These are phyloP conservation scores for Botia kubotai DNA, from an alignment of 2,797 vertebrate genomes.

Conservation along the genomic window DNA sequence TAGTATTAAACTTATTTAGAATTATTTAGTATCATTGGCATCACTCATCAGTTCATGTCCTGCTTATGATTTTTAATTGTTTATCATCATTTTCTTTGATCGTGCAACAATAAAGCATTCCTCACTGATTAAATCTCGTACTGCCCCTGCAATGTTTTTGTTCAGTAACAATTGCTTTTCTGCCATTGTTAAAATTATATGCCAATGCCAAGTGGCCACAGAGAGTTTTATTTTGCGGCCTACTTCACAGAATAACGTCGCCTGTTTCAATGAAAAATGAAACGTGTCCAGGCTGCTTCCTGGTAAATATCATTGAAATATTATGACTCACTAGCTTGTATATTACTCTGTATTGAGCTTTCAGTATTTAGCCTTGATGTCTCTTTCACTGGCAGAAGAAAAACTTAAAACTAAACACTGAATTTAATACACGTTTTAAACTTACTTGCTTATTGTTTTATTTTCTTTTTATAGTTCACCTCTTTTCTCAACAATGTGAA, in stretches of 20 bases:
- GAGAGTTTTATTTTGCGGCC: constrained; percentile 33
- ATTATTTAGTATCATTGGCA: too few species aligned
- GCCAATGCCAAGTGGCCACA: constrained; percentile 57
- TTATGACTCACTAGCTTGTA: constrained; percentile 37
- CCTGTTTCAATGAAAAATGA: constrained; percentile 35
- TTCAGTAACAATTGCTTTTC: constrained; percentile 55
- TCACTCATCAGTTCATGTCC: neutral
- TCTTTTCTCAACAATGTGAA: neutral
- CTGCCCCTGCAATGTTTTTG: constrained; percentile 27
- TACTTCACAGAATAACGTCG: constrained; percentile 23
- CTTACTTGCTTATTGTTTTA: neutral
- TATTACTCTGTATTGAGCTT: neutral
- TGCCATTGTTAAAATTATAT: constrained; percentile 43
- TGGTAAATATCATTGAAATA: constrained; percentile 38
- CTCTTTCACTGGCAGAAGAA: constrained; percentile 20
- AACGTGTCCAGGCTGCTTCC: constrained; percentile 28
- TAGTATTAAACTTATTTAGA: too few species aligned
- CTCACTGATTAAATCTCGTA: constrained; percentile 44
- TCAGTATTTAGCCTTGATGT: constrained; percentile 18
- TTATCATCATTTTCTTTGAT: constrained; percentile 47
- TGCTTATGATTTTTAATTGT: constrained; percentile 36
- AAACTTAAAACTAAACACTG: constrained; percentile 18
- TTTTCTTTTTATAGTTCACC: neutral
- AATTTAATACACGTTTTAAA: constrained; percentile 40
- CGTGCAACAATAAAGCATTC: constrained; percentile 23